phyloP scores from a whole-genome alignment of 2,113 vertebrate species.

The Amphiprion percula region DNA sequence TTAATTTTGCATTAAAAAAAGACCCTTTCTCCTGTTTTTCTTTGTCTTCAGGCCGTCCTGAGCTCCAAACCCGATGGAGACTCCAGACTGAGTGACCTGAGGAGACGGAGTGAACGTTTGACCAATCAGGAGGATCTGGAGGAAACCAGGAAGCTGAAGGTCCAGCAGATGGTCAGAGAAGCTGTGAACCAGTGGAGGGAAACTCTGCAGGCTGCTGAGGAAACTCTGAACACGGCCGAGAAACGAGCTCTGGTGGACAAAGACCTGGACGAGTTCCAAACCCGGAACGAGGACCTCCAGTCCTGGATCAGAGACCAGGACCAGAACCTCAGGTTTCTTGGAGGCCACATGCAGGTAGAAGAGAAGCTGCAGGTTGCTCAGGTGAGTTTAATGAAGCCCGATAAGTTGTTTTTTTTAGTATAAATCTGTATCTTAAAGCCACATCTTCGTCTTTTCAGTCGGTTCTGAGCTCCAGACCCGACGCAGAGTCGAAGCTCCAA shows the following conservation, averaged over 20 bases:
- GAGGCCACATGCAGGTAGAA: conserved; percentile 11
- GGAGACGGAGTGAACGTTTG: conserved; percentile 51
- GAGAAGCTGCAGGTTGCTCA: conserved; percentile 51
- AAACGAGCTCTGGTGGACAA: conserved; percentile 38
- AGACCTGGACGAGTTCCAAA: conserved; percentile 56
- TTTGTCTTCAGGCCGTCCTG: conserved; percentile 62
- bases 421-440: neutral
- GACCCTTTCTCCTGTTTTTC: neutral
- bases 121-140: conserved; percentile 66
- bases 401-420: neutral
- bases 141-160: conserved; percentile 50
- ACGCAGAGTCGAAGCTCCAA: conserved; percentile 69
- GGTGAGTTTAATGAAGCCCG: conserved; percentile 52
- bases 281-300: conserved; percentile 52
- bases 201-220: conserved; percentile 64
- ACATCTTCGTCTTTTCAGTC: conserved; percentile 46
- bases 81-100: conserved; percentile 67
- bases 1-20: neutral
- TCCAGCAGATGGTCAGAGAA: conserved; percentile 45
- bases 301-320: conserved; percentile 75
- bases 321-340: conserved; percentile 49
- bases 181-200: conserved; percentile 77
- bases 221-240: conserved; percentile 52
- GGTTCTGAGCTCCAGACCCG: conserved; percentile 49
- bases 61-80: conserved; percentile 70